Evolutionary conservation across 35 echinoderm and acorn worm species (phyloP), one percentile per base, ranked within the genome.

Genomic region (Amphiura filiformis): DNA sequence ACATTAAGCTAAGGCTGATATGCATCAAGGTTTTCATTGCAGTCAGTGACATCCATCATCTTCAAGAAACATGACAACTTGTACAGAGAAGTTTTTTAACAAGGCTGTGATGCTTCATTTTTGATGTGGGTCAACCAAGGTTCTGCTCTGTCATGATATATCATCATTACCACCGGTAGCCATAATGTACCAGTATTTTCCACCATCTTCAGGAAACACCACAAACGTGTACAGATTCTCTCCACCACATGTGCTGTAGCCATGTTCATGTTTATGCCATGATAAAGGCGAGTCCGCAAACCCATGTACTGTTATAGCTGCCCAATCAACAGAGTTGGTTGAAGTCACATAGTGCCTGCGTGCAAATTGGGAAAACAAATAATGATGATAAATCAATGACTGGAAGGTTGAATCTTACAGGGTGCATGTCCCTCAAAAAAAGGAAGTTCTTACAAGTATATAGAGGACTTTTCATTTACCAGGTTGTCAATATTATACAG

Each of bases 271-370:
- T 23, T 65, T 90, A 47, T 37, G 57, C 94, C 94, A 97, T 0
- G 94, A 97, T 0, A 97, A 78, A 20, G 94, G 94, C 0, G 94
- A 86, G 57, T 97, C 94, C 32, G 81, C 82, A 87, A 97, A 97
- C 3, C 94, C 94, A 57, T 97, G 94, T 13, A 97, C 91, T 47
- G 94, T 90, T 18, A 97, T 32, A n/a, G 87, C 82, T 31, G 84
- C 91, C 90, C 90, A 97, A 17, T 91, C 3, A 13, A 5, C 38
- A 5, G 78, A 4, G 2, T 2, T 2, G 38, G 2, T 80, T 32
- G 12, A 15, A 33, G 78, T 34, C 17, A 80, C 34, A 36, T 37
- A 13, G 13, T 80, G 28, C 34, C 78, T 80, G 78, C 11, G n/a
- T n/a, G n/a, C n/a, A n/a, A n/a, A n/a, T n/a, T n/a, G n/a, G n/a